phyloP scores from a whole-genome alignment of 2,113 vertebrate species.

The Galeopterus variegatus region DNA sequence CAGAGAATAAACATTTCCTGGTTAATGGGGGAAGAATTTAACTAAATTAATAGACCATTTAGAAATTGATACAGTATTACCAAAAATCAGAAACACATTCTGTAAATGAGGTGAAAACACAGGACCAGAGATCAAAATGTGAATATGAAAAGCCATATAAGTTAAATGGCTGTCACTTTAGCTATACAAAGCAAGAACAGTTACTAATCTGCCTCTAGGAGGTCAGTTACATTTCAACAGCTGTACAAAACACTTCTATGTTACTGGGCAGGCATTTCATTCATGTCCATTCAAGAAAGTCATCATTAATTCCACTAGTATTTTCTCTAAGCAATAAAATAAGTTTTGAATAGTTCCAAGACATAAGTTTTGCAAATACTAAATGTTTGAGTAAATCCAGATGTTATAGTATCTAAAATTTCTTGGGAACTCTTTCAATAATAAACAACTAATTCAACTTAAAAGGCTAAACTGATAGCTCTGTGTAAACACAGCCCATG shows the following conservation, averaged over 20 bases:
- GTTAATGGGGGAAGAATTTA: not conserved
- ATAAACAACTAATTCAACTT: constrained; percentile 68
- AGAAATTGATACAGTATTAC: constrained; percentile 29
- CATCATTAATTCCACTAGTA: constrained; percentile 6
- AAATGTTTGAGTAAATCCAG: constrained; percentile 64
- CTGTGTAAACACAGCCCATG: constrained; percentile 68
- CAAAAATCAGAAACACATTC: constrained; percentile 55
- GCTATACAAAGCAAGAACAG: constrained; percentile 71
- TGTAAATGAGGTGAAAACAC: constrained; percentile 62
- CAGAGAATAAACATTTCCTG: constrained; percentile 35
- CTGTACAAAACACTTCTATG: constrained; percentile 70
- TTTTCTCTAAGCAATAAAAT: constrained; percentile 63
- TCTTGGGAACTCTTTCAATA: constrained; percentile 68
- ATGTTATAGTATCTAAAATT: constrained; percentile 63
- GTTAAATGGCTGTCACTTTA: constrained; percentile 76
- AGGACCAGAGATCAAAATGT: constrained; percentile 73
- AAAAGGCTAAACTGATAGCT: constrained; percentile 67
- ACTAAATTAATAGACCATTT: constrained; percentile 21
- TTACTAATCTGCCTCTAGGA: constrained; percentile 60
- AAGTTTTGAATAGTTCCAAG: constrained; percentile 71
- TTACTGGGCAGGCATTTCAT: constrained; percentile 33
- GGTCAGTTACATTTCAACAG: constrained; percentile 78
- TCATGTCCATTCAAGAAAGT: constrained; percentile 65
- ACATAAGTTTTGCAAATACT: constrained; percentile 66
- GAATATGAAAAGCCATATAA: constrained; percentile 61